Percentiles rank a stretch among this genome's conserved stretches.
These are phyloP conservation scores for Apostichopus parvimensis DNA, from an alignment of 35 echinoderm and acorn worm species.

Conservation along the genomic window DNA sequence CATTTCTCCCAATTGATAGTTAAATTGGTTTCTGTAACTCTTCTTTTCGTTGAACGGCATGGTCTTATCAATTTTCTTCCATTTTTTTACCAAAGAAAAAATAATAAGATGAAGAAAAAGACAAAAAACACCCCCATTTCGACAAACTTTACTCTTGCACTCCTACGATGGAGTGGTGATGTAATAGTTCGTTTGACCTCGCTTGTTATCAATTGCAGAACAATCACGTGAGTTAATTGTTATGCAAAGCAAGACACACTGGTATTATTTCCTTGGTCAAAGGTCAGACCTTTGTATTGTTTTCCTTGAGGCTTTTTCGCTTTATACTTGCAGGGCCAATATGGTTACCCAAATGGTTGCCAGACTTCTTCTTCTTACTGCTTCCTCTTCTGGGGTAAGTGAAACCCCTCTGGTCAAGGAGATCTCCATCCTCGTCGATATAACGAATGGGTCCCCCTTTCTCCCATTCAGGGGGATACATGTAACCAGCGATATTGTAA, in stretches of 20 bases:
- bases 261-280: conserved; percentile 22
- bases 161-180: neutral
- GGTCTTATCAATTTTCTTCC: too few species aligned
- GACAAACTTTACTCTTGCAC: neutral
- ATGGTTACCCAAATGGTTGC: conserved; percentile 65
- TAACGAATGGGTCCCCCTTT: conserved; percentile 84
- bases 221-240: conserved; percentile 5
- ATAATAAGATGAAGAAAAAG: too few species aligned
- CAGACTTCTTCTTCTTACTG: conserved; percentile 62
- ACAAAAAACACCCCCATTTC: neutral
- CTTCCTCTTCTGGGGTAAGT: conserved; percentile 50
- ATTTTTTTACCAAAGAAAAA: too few species aligned
- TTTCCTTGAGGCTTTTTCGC: conserved; percentile 59
- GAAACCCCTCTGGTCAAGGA: conserved; percentile 60
- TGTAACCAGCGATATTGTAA: conserved; percentile 81
- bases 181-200: neutral
- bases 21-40: neutral
- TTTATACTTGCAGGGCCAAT: conserved; percentile 54
- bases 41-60: too few species aligned
- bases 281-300: conserved; percentile 67
- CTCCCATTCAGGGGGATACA: conserved; percentile 92
- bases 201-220: conserved; percentile 3
- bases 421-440: conserved; percentile 92
- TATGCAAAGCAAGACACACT: conserved; percentile 55
- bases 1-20: neutral